Evolutionary conservation across 2,113 vertebrate species (phyloP).

Genomic region (Ptilonorhynchus violaceus): DNA sequence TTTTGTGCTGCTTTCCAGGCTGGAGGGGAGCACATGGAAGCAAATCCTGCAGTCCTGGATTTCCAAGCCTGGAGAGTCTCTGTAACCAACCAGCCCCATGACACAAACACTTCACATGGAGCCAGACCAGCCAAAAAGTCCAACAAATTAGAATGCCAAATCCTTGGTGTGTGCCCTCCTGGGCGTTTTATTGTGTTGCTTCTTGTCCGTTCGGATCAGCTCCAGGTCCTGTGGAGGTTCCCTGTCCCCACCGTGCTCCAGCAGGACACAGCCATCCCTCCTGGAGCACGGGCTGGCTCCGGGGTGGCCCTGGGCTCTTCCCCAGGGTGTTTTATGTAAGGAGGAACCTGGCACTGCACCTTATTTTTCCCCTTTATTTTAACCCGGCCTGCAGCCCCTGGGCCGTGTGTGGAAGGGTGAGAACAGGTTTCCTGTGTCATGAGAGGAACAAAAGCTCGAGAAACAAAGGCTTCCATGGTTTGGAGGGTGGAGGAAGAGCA

Average conservation of each 20-base stretch:
- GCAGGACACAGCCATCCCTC: not conserved
- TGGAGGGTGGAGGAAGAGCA: not conserved
- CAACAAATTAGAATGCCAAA: fast-evolving
- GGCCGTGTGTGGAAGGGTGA: not conserved
- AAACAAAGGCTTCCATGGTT: not conserved
- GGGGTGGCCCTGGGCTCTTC: not conserved
- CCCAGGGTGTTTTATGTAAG: not conserved
- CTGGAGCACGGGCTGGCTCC: not conserved
- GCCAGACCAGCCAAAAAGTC: not conserved
- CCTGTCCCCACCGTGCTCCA: not conserved
- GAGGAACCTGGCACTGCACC: not conserved
- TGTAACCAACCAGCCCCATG: not conserved
- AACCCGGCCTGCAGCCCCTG: not conserved
- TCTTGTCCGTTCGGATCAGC: not conserved
- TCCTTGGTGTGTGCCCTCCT: not conserved
- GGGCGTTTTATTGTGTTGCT: not conserved
- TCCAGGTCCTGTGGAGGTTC: fast-evolving
- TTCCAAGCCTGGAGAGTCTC: fast-evolving
- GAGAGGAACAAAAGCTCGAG: not conserved
- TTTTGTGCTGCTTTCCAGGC: not conserved
- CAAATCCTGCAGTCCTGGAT: fast-evolving
- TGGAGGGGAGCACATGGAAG: not conserved
- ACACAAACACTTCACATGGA: not conserved
- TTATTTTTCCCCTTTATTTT: not conserved
- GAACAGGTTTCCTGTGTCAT: not conserved